Evolutionary conservation across 2,113 vertebrate genomes (phyloP).

Genomic region (Erythrolamprus reginae): DNA sequence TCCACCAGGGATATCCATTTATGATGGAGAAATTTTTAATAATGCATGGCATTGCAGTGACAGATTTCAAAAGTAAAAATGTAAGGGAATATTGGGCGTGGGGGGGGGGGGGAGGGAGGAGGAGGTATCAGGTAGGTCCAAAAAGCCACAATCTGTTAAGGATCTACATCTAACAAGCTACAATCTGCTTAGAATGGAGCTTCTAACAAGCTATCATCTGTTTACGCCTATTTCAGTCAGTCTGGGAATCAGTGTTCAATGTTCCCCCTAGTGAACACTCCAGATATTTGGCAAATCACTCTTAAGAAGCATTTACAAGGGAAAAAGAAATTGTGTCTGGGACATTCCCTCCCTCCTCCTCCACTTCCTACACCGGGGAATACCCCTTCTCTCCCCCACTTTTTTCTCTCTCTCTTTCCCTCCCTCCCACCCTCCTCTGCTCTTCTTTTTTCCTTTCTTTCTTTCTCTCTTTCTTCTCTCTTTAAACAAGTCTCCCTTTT

Average conservation of each 20-base stretch:
- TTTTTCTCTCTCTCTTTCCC: no score
- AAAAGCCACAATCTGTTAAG: not conserved
- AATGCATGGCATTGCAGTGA: not conserved
- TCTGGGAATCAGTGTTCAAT: not conserved
- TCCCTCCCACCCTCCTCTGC: no score
- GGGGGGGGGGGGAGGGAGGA: not conserved
- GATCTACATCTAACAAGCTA: not conserved
- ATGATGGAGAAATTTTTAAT: no score
- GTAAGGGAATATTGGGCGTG: no score
- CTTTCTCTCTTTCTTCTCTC: no score
- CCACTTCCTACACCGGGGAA: not conserved
- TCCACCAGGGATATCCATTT: not conserved
- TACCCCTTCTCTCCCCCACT: not conserved
- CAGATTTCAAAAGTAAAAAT: not conserved
- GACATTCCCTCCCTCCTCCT: constrained; percentile 21
- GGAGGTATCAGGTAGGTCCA: not conserved
- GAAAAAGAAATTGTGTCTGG: not conserved
- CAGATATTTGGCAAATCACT: constrained; percentile 19
- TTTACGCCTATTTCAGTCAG: not conserved
- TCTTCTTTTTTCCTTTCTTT: no score
- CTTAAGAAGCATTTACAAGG: not conserved
- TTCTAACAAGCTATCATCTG: not conserved
- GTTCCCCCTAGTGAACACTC: not conserved
- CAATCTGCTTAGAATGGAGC: not conserved
- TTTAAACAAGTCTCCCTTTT: no score